These are phyloP conservation scores for Sympetrum striolatum DNA, from an alignment of 2,888 invertebrate species.

Conservation along the genomic window DNA sequence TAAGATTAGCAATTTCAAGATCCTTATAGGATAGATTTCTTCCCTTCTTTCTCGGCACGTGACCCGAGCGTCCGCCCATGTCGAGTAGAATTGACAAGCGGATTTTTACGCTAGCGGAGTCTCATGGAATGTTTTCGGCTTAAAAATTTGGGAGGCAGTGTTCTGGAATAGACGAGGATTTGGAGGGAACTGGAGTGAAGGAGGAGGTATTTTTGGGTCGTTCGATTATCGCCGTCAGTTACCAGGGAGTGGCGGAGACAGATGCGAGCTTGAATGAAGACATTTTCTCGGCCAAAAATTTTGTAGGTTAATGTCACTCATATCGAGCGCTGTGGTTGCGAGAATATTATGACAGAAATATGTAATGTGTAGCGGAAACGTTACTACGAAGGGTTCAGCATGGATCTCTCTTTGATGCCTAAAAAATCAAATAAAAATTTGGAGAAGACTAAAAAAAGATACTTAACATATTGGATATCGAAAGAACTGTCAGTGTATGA, in stretches of 20 bases:
- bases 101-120: neutral
- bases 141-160: neutral
- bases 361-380: too few species aligned
- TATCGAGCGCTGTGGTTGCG: too few species aligned
- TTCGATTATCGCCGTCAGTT: neutral
- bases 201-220: slow-evolving; percentile 18
- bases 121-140: neutral
- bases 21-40: neutral
- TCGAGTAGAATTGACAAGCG: neutral
- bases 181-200: neutral
- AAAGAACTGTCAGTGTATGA: too few species aligned
- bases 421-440: too few species aligned
- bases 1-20: neutral
- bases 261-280: neutral
- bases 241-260: neutral
- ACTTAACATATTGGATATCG: too few species aligned
- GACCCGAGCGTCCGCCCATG: neutral
- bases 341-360: too few species aligned
- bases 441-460: too few species aligned
- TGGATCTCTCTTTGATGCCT: too few species aligned
- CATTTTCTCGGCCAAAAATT: neutral
- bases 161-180: neutral
- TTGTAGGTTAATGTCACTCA: too few species aligned
- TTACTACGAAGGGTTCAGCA: too few species aligned
- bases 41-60: neutral